Base-by-base conservation (phyloP, 1,140 invertebrate species). In the Kradibia gibbosae region DNA sequence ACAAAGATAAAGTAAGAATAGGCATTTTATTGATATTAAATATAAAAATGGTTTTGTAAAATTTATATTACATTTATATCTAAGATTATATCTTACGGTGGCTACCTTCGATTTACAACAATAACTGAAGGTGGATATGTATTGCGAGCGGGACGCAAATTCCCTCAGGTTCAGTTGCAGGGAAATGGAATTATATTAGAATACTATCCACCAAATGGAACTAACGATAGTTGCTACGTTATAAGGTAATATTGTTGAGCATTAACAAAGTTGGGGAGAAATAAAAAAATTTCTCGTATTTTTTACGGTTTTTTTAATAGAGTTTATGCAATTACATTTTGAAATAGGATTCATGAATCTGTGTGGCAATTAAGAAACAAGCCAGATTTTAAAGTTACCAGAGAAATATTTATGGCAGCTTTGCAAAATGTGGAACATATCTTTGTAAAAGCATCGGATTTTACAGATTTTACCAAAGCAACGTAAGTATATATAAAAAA, bases 401-500 rank as follows among this genome's bases (percentile, higher is more conserved):
- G 96, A 80, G 92, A 95, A 84, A 93, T 95, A 53, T 91, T 99
- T 65, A 98, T 99, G 97, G 92, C 98, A 31, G 95, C 96, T 3
- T 91, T 99, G 48, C 97, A 98, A 85, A 96, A 97, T 87, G 89
- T 99, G 2, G 94, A 97, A 71, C 93, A 95, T 76, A 94, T 98
- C 75, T 93, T 96, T 25, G 93, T 98, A 15, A 93, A 95, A 81
- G 96, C 94, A 10, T 95, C 95, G 31, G 93, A 95, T 74, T 93
- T 94, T 50, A 92, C 93, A 0, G 94, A 95, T 83, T 94, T 94
- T 25, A 91, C 89, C 13, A 92, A 91, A 89, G 93, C 93, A 31
- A 92, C 92, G 94, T 95, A 89, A 91, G 93, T 71, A 71, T 48
- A n/a, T n/a, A 45, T 8, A 71, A 71, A 8, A 48, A 48, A 71